These are phyloP conservation scores for Scaptomyza reducta DNA, from an alignment of 2,888 invertebrate species.

Conservation along the genomic window DNA sequence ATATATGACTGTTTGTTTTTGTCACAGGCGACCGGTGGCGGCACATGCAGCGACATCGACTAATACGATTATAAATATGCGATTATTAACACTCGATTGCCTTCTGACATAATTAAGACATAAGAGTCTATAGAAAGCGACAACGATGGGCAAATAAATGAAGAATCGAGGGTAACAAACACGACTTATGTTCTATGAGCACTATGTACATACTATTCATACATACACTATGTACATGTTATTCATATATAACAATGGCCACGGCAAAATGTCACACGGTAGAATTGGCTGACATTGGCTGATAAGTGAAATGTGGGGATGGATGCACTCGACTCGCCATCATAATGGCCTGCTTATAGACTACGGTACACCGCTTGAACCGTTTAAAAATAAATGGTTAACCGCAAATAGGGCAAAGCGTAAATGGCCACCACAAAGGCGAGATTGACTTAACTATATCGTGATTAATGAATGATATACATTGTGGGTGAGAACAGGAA, in stretches of 20 bases:
- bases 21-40: constrained; percentile 47
- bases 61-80: constrained; percentile 82
- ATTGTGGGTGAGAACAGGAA: neutral
- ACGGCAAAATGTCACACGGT: constrained; percentile 64
- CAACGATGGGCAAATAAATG: constrained; percentile 51
- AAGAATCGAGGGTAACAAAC: constrained; percentile 43
- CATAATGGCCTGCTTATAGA: constrained; percentile 70
- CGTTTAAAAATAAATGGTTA: constrained; percentile 62
- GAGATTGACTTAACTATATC: constrained; percentile 10
- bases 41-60: constrained; percentile 43
- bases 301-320: constrained; percentile 70
- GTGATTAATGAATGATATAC: constrained; percentile 39
- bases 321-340: constrained; percentile 53
- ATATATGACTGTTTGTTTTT: constrained; percentile 59
- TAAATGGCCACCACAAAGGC: constrained; percentile 49
- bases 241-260: constrained; percentile 64
- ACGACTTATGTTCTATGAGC: constrained; percentile 7
- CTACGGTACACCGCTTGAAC: constrained; percentile 21
- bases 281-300: constrained; percentile 64
- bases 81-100: constrained; percentile 82
- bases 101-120: constrained; percentile 78
- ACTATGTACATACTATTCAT: constrained; percentile 21
- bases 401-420: constrained; percentile 62
- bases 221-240: constrained; percentile 18
- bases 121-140: constrained; percentile 40